Evolutionary conservation across 2,113 vertebrate genomes (phyloP).

Genomic region (Limanda limanda): DNA sequence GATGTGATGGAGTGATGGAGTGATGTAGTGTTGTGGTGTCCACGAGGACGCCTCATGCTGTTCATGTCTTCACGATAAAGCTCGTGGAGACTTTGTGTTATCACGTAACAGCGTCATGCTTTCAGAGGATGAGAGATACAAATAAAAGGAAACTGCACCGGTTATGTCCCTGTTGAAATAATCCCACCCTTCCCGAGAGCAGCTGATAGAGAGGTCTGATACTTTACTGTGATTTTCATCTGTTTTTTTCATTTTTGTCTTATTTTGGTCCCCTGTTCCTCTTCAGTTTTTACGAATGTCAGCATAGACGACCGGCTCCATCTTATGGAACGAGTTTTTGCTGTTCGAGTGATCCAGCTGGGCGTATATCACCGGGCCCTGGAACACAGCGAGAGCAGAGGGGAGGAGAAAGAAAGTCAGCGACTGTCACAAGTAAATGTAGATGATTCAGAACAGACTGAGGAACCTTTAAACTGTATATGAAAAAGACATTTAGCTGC

Average conservation of each 20-base stretch:
- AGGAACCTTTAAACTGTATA: background rate
- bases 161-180: conserved; percentile 58
- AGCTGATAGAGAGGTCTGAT: conserved; percentile 69
- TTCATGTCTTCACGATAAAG: conserved; percentile 39
- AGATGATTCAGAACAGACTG: background rate
- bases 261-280: conserved; percentile 34
- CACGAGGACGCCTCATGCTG: background rate
- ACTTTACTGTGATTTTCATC: conserved; percentile 45
- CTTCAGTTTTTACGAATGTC: conserved; percentile 93
- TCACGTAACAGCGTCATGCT: conserved; percentile 56
- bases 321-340: conserved; percentile 93
- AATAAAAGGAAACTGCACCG: conserved; percentile 42
- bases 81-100: conserved; percentile 40
- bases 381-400: conserved; percentile 1
- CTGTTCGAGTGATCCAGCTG: conserved; percentile 96
- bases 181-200: conserved; percentile 66
- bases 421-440: background rate
- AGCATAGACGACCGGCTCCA: conserved; percentile 95
- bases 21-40: background rate
- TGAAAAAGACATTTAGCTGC: background rate
- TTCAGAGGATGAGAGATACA: conserved; percentile 24
- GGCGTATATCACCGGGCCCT: conserved; percentile 98
- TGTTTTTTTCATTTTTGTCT: background rate
- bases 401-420: background rate
- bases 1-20: background rate